phyloP scores from a whole-genome alignment of 2,888 invertebrate genomes.

The Carcina quercana region DNA sequence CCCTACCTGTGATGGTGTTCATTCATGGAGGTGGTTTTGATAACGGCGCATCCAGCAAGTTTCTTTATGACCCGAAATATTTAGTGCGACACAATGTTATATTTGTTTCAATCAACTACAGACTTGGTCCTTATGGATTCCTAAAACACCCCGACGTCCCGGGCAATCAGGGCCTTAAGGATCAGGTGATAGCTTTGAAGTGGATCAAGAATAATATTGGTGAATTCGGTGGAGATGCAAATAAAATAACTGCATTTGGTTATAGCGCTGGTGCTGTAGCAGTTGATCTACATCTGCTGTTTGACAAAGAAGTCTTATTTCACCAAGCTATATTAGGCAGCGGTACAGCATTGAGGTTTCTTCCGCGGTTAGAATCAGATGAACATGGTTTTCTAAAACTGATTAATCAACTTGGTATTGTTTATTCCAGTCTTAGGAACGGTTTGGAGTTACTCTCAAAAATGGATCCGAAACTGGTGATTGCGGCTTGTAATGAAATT shows the following conservation, averaged over 20 bases:
- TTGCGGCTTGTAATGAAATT: no score
- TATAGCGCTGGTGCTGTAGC: conserved; percentile 40
- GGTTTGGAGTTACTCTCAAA: no score
- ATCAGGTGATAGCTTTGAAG: conserved; percentile 35
- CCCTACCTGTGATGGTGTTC: conserved; percentile 39
- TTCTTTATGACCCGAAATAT: conserved; percentile 28
- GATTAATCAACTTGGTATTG: no score
- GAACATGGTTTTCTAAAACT: no score
- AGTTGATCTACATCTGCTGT: conserved; percentile 33
- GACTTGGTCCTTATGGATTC: conserved; percentile 45
- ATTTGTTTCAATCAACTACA: conserved; percentile 34
- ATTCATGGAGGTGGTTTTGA: conserved; percentile 41
- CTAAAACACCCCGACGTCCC: conserved; percentile 38
- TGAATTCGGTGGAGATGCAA: conserved; percentile 39
- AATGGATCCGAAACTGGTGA: no score
- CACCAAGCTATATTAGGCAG: conserved; percentile 25
- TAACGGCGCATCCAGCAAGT: conserved; percentile 24
- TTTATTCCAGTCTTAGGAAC: no score
- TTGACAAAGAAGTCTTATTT: conserved; percentile 22
- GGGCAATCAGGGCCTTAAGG: conserved; percentile 47
- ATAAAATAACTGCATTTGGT: conserved; percentile 37
- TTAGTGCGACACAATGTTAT: conserved; percentile 34
- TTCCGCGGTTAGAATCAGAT: no score
- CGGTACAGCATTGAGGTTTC: conserved; percentile 17
- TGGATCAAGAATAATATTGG: conserved; percentile 43